These are phyloP conservation scores for Lutjanus erythropterus DNA, from an alignment of 2,113 vertebrate genomes.

Conservation along the genomic window DNA sequence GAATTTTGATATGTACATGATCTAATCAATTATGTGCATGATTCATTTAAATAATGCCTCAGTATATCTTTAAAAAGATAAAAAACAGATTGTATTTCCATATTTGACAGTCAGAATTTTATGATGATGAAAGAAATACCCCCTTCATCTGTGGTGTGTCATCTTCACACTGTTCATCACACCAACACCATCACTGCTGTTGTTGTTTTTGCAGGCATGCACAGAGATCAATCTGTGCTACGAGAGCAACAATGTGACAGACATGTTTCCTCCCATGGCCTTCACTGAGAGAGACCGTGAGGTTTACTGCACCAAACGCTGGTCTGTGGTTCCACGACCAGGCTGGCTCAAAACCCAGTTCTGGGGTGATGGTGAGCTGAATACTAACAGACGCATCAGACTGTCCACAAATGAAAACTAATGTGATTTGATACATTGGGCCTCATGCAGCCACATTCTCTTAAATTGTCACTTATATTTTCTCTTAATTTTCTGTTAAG, in stretches of 20 bases:
- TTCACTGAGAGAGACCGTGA: conserved; percentile 85
- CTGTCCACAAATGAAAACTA: neutral
- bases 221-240: conserved; percentile 92
- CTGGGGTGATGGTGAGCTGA: conserved; percentile 87
- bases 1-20: too few species aligned
- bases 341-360: conserved; percentile 89
- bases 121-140: neutral
- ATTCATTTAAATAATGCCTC: too few species aligned
- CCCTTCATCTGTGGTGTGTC: too few species aligned
- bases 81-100: too few species aligned
- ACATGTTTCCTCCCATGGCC: conserved; percentile 91
- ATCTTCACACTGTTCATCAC: neutral
- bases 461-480: too few species aligned
- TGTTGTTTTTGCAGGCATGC: conserved; percentile 86
- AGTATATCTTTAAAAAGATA: too few species aligned
- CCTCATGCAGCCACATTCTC: too few species aligned
- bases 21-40: too few species aligned
- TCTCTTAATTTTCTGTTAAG: too few species aligned
- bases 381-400: neutral
- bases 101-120: neutral
- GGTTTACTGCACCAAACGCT: conserved; percentile 87
- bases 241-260: conserved; percentile 90
- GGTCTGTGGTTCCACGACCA: conserved; percentile 86
- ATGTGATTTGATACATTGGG: neutral
- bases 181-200: neutral